Conservation (phyloP, 2,888 invertebrate genomes). For the Perizoma flavofasciatum region DNA sequence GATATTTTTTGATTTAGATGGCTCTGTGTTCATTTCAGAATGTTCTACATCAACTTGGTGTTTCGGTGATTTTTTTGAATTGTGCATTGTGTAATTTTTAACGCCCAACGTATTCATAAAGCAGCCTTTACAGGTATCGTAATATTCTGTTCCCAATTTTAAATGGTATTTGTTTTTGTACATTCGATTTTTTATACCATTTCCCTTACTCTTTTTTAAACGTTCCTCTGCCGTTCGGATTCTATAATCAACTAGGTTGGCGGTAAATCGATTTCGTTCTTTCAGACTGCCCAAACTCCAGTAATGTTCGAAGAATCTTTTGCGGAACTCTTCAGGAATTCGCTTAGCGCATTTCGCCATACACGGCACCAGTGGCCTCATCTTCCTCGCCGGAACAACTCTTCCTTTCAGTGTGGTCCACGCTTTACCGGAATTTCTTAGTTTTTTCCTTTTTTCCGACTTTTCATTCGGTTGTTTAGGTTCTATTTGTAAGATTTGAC, state of each 20-base stretch:
- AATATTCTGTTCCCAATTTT: background rate
- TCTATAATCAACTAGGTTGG: background rate
- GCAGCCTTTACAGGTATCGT: slow-evolving; percentile 3
- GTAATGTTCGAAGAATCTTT: slow-evolving; percentile 5
- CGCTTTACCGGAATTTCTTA: background rate
- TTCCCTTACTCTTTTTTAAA: background rate
- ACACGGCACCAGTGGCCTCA: background rate
- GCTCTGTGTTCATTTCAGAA: background rate
- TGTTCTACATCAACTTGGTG: background rate
- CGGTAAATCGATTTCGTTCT: background rate
- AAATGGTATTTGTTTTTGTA: background rate
- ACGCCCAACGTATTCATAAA: slow-evolving; percentile 2
- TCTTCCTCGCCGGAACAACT: background rate
- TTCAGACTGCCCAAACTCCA: background rate
- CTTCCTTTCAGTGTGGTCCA: background rate
- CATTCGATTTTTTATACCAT: background rate
- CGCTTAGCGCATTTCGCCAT: background rate
- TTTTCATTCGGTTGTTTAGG: slow-evolving; percentile 2
- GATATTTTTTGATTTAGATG: too few species aligned
- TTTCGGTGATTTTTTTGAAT: background rate
- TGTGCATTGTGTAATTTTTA: background rate
- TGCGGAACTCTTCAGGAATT: slow-evolving; percentile 1
- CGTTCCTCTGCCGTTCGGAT: background rate
- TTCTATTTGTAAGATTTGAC: background rate
- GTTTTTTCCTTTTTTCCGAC: background rate